Percentiles rank a stretch among this genome's conserved stretches.
phyloP scores from a whole-genome alignment of 2,888 invertebrate genomes.

The Dolomedes plantarius region DNA sequence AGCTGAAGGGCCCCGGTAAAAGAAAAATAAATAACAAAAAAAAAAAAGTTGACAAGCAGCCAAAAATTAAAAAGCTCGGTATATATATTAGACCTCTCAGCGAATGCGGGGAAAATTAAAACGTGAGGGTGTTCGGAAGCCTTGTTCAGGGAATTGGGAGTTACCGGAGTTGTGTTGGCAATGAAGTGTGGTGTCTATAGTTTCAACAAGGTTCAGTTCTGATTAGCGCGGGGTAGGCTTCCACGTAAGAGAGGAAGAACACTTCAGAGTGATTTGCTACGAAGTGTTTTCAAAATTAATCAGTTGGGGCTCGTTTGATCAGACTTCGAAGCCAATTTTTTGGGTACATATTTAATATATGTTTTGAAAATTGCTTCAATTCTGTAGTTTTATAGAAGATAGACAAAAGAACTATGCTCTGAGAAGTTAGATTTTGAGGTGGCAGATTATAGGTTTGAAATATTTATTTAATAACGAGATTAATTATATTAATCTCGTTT shows the following conservation, averaged over 20 bases:
- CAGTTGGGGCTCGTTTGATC: background rate
- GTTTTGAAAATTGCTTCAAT: too few species aligned
- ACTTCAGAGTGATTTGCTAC: background rate
- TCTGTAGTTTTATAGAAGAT: too few species aligned
- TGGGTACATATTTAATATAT: too few species aligned
- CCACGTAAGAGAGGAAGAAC: background rate
- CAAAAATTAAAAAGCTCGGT: slow-evolving; percentile 64
- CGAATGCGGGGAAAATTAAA: slow-evolving; percentile 61
- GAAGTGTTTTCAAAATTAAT: background rate
- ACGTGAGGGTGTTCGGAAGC: slow-evolving; percentile 33
- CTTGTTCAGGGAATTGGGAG: slow-evolving; percentile 18
- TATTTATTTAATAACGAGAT: too few species aligned
- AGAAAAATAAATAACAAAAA: too few species aligned
- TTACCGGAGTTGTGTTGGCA: slow-evolving; percentile 30
- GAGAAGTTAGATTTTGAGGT: too few species aligned
- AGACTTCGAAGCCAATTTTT: too few species aligned
- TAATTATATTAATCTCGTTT: too few species aligned
- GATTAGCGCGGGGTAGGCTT: background rate
- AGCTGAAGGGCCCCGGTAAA: slow-evolving; percentile 3
- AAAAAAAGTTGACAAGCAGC: slow-evolving; percentile 44
- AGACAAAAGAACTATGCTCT: too few species aligned
- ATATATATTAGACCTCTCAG: slow-evolving; percentile 63
- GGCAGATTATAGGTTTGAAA: too few species aligned
- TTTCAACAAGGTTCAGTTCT: background rate
- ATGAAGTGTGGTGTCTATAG: background rate